Evolutionary conservation across 2,113 vertebrate genomes (phyloP).

Genomic region (Jaculus jaculus): DNA sequence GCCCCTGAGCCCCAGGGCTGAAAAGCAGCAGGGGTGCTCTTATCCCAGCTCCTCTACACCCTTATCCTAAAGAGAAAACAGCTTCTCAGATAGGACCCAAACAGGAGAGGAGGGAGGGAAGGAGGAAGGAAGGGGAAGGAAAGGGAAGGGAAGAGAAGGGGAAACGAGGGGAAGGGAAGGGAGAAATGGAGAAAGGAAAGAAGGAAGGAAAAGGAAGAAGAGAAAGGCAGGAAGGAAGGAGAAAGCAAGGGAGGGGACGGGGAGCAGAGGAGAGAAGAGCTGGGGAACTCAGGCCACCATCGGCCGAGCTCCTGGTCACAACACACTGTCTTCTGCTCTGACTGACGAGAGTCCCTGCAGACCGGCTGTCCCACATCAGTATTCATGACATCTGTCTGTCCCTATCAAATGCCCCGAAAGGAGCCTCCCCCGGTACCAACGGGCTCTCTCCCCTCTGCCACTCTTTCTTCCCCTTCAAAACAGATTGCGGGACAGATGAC

Average conservation of each 20-base stretch:
- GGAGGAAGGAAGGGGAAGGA: too few relatives aligned
- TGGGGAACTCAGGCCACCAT: background rate
- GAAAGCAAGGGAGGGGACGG: background rate
- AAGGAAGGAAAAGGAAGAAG: background rate
- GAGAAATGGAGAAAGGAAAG: background rate
- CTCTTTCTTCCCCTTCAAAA: conserved; percentile 78
- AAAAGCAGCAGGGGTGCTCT: background rate
- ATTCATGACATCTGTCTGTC: conserved; percentile 86
- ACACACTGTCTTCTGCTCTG: background rate
- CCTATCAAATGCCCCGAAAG: conserved; percentile 83
- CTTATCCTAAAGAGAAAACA: background rate
- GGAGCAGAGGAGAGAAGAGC: background rate
- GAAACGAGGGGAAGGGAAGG: background rate
- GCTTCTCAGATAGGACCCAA: background rate
- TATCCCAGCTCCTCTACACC: background rate
- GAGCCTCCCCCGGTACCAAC: conserved; percentile 83
- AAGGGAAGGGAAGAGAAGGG: accelerated
- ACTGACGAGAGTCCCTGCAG: background rate
- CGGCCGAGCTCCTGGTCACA: background rate
- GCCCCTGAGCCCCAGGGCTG: background rate
- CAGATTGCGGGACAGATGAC: conserved; percentile 90
- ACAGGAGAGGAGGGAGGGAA: accelerated
- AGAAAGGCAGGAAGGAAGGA: too few relatives aligned
- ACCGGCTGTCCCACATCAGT: conserved; percentile 79
- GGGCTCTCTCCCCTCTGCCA: conserved; percentile 65